Evolutionary conservation across 2,888 invertebrate species (phyloP).

Genomic region (Auanema sp.): DNA sequence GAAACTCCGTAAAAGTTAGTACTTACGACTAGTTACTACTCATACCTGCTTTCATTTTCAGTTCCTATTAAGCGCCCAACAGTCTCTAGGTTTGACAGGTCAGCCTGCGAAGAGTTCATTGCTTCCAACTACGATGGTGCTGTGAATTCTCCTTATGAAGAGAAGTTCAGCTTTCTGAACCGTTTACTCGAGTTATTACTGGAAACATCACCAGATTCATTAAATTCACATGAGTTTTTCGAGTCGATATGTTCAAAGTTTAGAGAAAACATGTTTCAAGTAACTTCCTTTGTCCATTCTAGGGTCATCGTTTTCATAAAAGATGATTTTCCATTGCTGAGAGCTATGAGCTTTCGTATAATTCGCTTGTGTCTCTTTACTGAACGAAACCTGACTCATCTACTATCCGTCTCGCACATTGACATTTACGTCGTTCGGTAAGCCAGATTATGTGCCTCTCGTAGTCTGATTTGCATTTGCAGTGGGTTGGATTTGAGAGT

Average conservation of each 20-base stretch:
- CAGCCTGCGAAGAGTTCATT: slow-evolving; percentile 18
- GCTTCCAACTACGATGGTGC: slow-evolving; percentile 9
- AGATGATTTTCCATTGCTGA: slow-evolving; percentile 42
- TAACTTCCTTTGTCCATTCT: background rate
- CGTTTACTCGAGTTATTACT: slow-evolving; percentile 8
- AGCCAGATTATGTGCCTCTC: background rate
- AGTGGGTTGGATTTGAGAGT: slow-evolving; percentile 86
- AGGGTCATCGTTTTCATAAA: slow-evolving; percentile 28
- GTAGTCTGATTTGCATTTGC: slow-evolving; percentile 34
- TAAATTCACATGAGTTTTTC: slow-evolving; percentile 24
- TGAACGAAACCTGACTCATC: slow-evolving; percentile 34
- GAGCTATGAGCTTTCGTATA: slow-evolving; percentile 45
- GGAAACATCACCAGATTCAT: slow-evolving; percentile 20
- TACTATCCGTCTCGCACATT: slow-evolving; percentile 36
- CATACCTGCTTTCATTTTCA: too few species aligned
- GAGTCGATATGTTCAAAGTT: slow-evolving; percentile 22
- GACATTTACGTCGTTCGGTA: slow-evolving; percentile 47
- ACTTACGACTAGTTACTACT: too few species aligned
- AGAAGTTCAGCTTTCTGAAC: slow-evolving; percentile 31
- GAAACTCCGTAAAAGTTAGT: too few species aligned
- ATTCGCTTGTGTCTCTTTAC: slow-evolving; percentile 32
- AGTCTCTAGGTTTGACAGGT: slow-evolving; percentile 12
- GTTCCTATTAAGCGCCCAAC: background rate
- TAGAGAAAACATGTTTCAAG: too few species aligned
- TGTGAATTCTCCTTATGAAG: slow-evolving; percentile 21